Evolutionary conservation across 2,888 invertebrate species (phyloP).

Genomic region (Malthinus seriepunctatus): DNA sequence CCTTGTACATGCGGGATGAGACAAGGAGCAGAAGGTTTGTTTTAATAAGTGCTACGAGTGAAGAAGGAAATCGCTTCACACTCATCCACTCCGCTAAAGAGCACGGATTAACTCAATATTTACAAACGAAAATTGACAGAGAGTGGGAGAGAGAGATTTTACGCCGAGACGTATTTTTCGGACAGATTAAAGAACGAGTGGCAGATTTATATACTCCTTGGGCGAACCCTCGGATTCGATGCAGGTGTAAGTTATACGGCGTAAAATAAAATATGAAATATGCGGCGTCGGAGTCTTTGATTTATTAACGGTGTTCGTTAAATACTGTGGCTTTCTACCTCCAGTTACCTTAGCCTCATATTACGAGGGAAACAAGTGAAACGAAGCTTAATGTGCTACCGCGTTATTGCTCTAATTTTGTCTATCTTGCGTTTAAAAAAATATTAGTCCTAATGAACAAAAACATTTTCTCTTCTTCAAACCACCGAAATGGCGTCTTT

Average conservation of each 20-base stretch:
- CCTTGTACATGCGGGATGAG: constrained; percentile 48
- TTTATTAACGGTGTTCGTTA: constrained; percentile 53
- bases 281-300: constrained; percentile 50
- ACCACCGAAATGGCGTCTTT: constrained; percentile 21
- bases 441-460: constrained; percentile 12
- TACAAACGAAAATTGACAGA: constrained; percentile 56
- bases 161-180: constrained; percentile 40
- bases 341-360: constrained; percentile 28
- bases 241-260: constrained; percentile 52
- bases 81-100: constrained; percentile 31
- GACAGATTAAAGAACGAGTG: constrained; percentile 42
- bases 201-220: constrained; percentile 40
- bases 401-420: constrained; percentile 11
- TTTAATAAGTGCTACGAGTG: constrained; percentile 51
- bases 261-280: constrained; percentile 54
- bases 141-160: constrained; percentile 24
- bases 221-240: constrained; percentile 35
- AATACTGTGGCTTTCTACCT: constrained; percentile 42
- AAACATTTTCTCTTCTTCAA: constrained; percentile 11
- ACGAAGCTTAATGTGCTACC: constrained; percentile 21
- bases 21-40: constrained; percentile 46
- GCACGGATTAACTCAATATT: constrained; percentile 55
- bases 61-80: constrained; percentile 49
- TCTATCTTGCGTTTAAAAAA: constrained; percentile 14
- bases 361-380: constrained; percentile 21